phyloP scores from a whole-genome alignment of 2,888 invertebrate genomes.

The Xanthia togata region DNA sequence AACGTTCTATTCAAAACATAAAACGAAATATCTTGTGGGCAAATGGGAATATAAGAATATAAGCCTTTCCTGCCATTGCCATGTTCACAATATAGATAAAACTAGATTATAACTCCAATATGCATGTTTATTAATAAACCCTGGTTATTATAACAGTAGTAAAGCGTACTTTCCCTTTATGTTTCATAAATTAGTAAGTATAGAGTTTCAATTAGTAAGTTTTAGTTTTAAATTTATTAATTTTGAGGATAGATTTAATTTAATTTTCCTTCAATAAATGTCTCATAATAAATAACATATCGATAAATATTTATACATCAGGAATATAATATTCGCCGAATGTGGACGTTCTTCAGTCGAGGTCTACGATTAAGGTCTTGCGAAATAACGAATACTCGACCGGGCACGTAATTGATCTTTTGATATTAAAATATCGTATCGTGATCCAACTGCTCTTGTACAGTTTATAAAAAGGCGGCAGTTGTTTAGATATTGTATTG shows the following conservation, averaged over 20 bases:
- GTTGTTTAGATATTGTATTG: too few relatives aligned
- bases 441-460: constrained; percentile 14
- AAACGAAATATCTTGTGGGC: neutral
- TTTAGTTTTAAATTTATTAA: constrained; percentile 9
- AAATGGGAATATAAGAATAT: neutral
- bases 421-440: constrained; percentile 6
- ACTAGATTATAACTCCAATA: constrained; percentile 7
- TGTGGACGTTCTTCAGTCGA: constrained; percentile 38
- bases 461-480: neutral
- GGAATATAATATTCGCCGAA: neutral
- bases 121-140: constrained; percentile 17
- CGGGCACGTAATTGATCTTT: constrained; percentile 25
- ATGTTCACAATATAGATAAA: neutral
- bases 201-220: constrained; percentile 18
- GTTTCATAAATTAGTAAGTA: neutral
- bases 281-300: constrained; percentile 2
- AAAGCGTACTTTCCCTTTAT: constrained; percentile 16
- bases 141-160: neutral
- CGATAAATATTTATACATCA: neutral
- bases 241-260: neutral
- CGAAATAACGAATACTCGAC: constrained; percentile 35
- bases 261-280: neutral
- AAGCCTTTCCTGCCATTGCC: neutral
- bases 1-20: neutral
- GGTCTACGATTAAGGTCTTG: constrained; percentile 33